Evolutionary conservation across 2,888 invertebrate genomes (phyloP), one percentile per base, ranked within the genome.

Genomic region (Drymonia ruficornis): DNA sequence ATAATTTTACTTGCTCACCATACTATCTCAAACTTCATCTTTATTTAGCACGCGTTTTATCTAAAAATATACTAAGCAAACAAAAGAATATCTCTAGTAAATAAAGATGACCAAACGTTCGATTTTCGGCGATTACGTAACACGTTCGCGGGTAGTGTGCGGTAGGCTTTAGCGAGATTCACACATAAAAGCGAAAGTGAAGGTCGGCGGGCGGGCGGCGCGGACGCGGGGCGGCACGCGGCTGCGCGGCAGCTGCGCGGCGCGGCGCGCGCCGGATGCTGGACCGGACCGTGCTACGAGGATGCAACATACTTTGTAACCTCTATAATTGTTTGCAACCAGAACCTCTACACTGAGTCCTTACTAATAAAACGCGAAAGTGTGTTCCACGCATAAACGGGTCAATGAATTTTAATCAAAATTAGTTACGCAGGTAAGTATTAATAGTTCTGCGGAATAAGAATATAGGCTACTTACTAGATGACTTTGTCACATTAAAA

Each of bases 131-230:
- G 13, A 53, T 69, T 66, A 69, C 64, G 64, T 69, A 72, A 72
- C 34, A 50, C 28, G 23, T 15, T 50, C 38, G 54, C 51, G 54
- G 53, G 61, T 55, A 63, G 70, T 67, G 56, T 64, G 65, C 51
- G 70, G 61, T 70, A 67, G 67, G 70, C 70, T 69, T 66, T 56
- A 66, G 67, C 63, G 70, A 77, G 80, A 77, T 79, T 78, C 80
- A 74, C 72, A 73, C 66, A 72, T 76, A 77, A 78, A 83, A 84
- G 81, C 83, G 84, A 84, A 84, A 84, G 84, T 83, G 83, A 84
- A 84, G 84, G 84, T 76, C 81, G 72, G 43, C 57, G 34, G 56
- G 59, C 6, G 42, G 23, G 4, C 15, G 42, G 11, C 11, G 48
- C 61, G 72, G 67, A 68, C 65, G 66, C 56, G 62, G 12, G 11